Conservation (phyloP, 2,797 vertebrate species). For the Otolemur crassicaudatus region DNA sequence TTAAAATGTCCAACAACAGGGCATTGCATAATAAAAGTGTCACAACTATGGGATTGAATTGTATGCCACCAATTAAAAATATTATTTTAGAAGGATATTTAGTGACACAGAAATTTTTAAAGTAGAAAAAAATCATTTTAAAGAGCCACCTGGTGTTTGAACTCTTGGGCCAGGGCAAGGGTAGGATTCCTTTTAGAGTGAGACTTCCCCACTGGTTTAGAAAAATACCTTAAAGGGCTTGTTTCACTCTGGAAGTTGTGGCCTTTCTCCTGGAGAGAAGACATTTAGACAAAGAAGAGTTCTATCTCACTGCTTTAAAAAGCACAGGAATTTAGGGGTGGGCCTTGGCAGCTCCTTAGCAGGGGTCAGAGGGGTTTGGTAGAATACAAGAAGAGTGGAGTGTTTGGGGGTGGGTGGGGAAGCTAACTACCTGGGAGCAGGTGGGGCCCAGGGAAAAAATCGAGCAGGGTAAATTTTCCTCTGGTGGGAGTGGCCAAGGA, state of each 20-base stretch:
- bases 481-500: neutral
- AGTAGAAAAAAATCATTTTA: neutral
- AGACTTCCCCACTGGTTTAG: neutral
- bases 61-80: neutral
- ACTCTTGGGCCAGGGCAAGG: neutral
- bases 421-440: neutral
- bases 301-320: constrained; percentile 23
- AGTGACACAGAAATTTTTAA: neutral
- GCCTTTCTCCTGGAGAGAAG: neutral
- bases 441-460: neutral
- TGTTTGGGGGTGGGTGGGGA: neutral
- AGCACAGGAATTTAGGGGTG: constrained; percentile 19
- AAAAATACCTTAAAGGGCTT: neutral
- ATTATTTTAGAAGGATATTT: constrained; percentile 45
- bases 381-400: neutral
- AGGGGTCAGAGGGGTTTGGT: neutral
- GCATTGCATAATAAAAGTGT: neutral
- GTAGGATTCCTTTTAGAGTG: neutral
- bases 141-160: neutral
- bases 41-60: neutral
- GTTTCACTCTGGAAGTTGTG: neutral
- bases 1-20: neutral
- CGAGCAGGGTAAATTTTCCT: neutral
- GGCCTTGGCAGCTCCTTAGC: neutral
- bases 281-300: neutral